Base-by-base conservation (phyloP, 1,140 invertebrate species). In the Bacillus rossius region DNA sequence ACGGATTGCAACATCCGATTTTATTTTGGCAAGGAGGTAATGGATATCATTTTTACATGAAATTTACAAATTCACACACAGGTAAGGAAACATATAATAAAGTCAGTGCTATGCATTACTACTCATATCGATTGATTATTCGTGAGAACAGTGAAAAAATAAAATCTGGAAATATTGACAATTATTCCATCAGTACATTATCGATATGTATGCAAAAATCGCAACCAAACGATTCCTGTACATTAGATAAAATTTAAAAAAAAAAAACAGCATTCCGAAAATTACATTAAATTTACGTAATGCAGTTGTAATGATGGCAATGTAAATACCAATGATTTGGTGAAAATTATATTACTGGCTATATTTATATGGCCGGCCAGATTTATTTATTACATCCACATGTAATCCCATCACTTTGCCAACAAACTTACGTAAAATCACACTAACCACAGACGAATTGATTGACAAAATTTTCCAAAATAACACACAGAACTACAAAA, bases 141-240 rank as follows among this genome's bases (percentile, higher is more conserved):
- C 61, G 17, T 22, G 59, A 38, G 3, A 17, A 37, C 8, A 61
- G 23, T 23, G 53, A 25, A 10, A 25, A 10, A 66, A 66, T 34
- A 19, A 52, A 37, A 55, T 62, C 10, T 45, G 49, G 14, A 29
- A 53, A 48, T 62, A 13, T 54, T 25, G 59, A 34, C 54, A 63
- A 42, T 50, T 71, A 2, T 59, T 54, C 19, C 67, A 73, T 48
- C 67, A 78, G 58, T 76, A 67, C 67, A 53, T 73, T 14, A 73
- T 78, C 1, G 73, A 80, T 65, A 74, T 77, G 67, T 78, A 75
- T 65, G 72, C 69, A 3, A 79, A 79, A 71, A 71, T 80, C 47
- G 75, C 78, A 70, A 73, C 59, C 38, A 72, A 75, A 65, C 61
- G 74, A 47, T 62, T 75, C 8, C 55, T 61, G 29, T 78, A 63